Evolutionary conservation across 2,113 vertebrate genomes (phyloP).

Genomic region (Dinomys branickii): DNA sequence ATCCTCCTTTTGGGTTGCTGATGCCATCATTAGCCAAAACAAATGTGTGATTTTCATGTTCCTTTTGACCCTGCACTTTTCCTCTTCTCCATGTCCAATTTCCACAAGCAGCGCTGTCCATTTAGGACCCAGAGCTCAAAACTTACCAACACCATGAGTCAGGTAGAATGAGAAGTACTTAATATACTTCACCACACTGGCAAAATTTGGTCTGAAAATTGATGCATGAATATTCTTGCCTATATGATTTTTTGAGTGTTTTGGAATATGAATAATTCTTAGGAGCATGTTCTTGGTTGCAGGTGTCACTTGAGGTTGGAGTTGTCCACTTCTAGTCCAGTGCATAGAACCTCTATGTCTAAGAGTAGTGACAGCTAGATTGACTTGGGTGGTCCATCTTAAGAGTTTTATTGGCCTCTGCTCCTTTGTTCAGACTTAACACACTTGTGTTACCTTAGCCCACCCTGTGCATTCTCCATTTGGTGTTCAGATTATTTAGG

Average conservation of each 20-base stretch:
- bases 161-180: background rate
- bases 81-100: background rate
- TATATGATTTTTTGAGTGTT: background rate
- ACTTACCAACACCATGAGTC: background rate
- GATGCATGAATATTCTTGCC: background rate
- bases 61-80: background rate
- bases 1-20: background rate
- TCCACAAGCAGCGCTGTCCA: no score
- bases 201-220: background rate
- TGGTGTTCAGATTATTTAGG: background rate
- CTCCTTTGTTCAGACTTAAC: background rate
- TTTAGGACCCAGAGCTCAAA: background rate
- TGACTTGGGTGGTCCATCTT: background rate
- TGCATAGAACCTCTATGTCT: background rate
- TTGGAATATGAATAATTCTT: background rate
- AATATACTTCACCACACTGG: background rate
- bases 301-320: background rate
- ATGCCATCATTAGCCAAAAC: background rate
- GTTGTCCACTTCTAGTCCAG: background rate
- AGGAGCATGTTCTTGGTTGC: background rate
- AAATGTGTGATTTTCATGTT: background rate
- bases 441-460: background rate
- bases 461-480: background rate
- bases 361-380: background rate
- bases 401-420: background rate